phyloP scores from a whole-genome alignment of 2,113 vertebrate species.

The Rhizomys pruinosus region DNA sequence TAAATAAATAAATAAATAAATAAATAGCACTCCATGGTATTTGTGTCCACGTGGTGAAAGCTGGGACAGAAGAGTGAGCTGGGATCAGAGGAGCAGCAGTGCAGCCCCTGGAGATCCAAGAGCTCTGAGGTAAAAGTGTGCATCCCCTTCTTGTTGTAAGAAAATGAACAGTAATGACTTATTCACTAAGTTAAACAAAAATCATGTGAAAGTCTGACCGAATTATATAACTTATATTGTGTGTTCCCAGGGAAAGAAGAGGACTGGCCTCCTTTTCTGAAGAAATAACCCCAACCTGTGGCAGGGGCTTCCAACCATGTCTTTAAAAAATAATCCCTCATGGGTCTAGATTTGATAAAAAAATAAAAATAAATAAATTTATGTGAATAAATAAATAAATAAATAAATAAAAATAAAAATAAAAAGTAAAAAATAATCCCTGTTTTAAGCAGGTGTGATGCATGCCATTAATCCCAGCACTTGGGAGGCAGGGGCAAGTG shows the following conservation, averaged over 20 bases:
- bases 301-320: neutral
- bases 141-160: neutral
- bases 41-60: neutral
- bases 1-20: no score
- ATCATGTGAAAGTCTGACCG: rapidly evolving
- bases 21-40: no score
- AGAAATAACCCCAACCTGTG: no score
- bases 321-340: neutral
- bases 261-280: neutral
- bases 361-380: no score
- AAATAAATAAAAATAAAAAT: no score
- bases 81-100: rapidly evolving
- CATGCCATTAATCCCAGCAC: no score
- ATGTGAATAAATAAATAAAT: no score
- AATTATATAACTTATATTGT: neutral
- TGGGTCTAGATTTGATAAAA: no score
- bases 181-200: neutral
- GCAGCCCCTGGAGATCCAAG: rapidly evolving
- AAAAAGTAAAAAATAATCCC: no score
- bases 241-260: neutral
- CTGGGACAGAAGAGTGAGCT: rapidly evolving
- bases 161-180: neutral
- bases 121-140: rapidly evolving
- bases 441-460: no score
- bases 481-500: no score